These are phyloP conservation scores for Natator depressus DNA, from an alignment of 2,113 vertebrate species.

Conservation along the genomic window DNA sequence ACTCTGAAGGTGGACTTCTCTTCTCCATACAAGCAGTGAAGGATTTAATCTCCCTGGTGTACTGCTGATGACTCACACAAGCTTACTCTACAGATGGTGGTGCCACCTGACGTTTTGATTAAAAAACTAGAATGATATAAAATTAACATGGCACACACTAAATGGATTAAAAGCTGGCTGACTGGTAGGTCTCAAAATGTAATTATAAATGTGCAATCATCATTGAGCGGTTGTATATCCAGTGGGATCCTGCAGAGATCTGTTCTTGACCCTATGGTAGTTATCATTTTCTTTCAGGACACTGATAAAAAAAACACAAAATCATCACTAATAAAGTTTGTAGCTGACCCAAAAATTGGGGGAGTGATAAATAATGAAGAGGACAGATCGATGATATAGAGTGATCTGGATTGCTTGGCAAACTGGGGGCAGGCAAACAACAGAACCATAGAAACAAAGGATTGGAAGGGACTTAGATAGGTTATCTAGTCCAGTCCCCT, in stretches of 20 bases:
- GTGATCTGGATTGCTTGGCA: not conserved
- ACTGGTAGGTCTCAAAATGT: not conserved
- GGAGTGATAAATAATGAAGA: not conserved
- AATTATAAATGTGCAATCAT: not conserved
- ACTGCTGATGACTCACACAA: not conserved
- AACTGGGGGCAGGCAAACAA: not conserved
- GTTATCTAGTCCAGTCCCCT: not conserved
- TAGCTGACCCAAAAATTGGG: not conserved
- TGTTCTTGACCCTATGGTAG: not conserved
- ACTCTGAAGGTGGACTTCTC: not conserved
- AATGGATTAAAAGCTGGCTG: not conserved
- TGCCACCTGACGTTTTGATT: not conserved
- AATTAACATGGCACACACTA: not conserved
- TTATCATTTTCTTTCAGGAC: not conserved
- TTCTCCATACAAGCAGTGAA: not conserved
- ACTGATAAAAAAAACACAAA: too few species aligned
- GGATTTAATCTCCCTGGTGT: fast-evolving
- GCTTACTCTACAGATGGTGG: not conserved
- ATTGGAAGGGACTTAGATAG: not conserved
- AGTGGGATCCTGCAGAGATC: not conserved
- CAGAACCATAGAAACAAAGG: not conserved
- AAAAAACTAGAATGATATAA: not conserved
- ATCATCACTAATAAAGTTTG: too few species aligned
- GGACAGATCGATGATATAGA: not conserved
- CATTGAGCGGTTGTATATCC: not conserved